These are phyloP conservation scores for Anguilla marmorata DNA, from an alignment of 2,797 vertebrate species.

Conservation along the genomic window DNA sequence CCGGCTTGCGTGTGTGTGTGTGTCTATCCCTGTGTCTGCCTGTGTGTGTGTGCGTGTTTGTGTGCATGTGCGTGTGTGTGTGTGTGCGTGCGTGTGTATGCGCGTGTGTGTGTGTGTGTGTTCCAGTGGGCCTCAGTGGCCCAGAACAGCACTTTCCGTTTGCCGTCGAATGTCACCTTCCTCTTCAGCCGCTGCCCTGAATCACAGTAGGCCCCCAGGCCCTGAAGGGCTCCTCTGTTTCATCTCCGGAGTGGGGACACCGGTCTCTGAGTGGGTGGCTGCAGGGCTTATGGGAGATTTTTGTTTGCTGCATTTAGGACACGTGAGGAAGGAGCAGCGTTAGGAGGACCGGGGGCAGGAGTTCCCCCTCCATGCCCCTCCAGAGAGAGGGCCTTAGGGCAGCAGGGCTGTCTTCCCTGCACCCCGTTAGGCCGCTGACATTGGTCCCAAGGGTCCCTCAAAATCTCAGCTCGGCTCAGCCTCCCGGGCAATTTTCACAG, in stretches of 20 bases:
- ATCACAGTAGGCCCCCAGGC: neutral
- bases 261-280: neutral
- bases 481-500: neutral
- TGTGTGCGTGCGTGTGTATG: neutral
- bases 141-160: neutral
- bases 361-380: neutral
- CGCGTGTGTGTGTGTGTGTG: neutral
- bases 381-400: neutral
- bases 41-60: neutral
- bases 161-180: neutral
- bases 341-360: neutral
- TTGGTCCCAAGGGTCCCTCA: neutral
- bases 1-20: neutral
- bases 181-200: neutral
- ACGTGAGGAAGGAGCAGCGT: neutral
- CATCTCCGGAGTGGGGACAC: neutral
- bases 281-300: slow-evolving; percentile 1
- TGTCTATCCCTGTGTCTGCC: neutral
- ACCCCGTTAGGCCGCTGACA: neutral
- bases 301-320: neutral
- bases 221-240: neutral
- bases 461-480: neutral
- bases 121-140: neutral
- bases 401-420: neutral
- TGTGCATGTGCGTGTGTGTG: neutral